Base-by-base conservation (phyloP, 92 coral and sea anemone genomes). In the Porites divaricata region DNA sequence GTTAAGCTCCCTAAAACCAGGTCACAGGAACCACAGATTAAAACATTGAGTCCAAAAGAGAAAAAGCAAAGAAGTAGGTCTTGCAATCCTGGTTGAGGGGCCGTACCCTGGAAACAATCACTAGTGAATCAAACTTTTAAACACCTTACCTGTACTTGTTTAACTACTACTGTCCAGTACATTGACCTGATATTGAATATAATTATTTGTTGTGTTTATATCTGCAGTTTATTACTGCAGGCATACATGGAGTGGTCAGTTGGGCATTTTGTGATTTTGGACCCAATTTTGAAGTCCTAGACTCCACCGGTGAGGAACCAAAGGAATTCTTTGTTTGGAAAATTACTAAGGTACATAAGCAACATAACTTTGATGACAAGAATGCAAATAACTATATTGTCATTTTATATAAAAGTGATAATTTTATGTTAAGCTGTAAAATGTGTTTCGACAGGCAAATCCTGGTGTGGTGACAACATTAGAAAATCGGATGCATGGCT, bases 191-290 rank as follows among this genome's bases (percentile, higher is more conserved):
- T 4, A 35, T 53, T 53, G 16, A 11, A 15, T 54, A 11, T 54
- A n/a, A n/a, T n/a, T 4, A 7, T 15, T 9, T 54, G 12, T 54
- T 0, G 10, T 9, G 12, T 15, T 15, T 79, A 66, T 71, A 9
- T 72, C 13, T 50, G 35, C 75, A 96, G 98, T 96, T 96, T 74
- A 92, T 96, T 78, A 83, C 92, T 74, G 87, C 90, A 21, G 91
- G 85, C 67, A 91, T 90, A 21, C 89, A 77, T 74, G 98, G 98
- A 49, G 93, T 94, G 41, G 88, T 94, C 80, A 91, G 93, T 52
- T 90, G 87, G 79, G 84, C 93, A 16, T 96, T 96, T 70, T 96
- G 98, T 86, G 98, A 96, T 71, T 96, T 96, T 94, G 98, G 98
- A 24, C 93, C 91, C 64, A 87, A 86, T 11, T 96, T 96, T 92